Base-by-base conservation (phyloP, 2,113 vertebrate genomes). In the Pampusana beccarii region DNA sequence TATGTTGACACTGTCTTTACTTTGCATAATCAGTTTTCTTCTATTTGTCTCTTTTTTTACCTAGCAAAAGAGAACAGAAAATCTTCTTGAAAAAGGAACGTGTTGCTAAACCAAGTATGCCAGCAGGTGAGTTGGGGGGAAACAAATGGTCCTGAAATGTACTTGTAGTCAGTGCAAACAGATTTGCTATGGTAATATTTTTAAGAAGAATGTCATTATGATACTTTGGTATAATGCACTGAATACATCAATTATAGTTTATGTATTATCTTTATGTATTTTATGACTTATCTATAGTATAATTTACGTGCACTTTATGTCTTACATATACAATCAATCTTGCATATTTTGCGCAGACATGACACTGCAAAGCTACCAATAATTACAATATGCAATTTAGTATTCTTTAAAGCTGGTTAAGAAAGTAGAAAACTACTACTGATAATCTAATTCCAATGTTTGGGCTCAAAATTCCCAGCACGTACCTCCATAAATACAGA, bases 61-160 rank as follows among this genome's bases (percentile, higher is more conserved):
- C n/a, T 16, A 83, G 51, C 64, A 81, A 93, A 88, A 92, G 29
- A 80, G 46, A 90, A 87, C 69, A 91, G 86, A 90, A 90, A 95
- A 67, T 67, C 40, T 54, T 86, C 51, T 72, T 80, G 79, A 78
- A 93, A 92, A 89, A 66, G n/a, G 28, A 95, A 72, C 13, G 7
- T 9, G 5, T 51, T 42, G 60, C 64, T 88, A 80, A 80, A 54
- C 15, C 16, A 74, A 72, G 50, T 28, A 66, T 29, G 34, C 38
- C 11, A 4, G 70, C 73, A 89, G 72, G 64, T 93, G 60, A 95
- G 42, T 3, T 73, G 56, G 40, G 44, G 79, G 34, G 80, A 88
- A 82, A 74, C 2, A 6, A 93, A 60, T 57, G 26, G 44, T 33
- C 53, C 44, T 92, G 53, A 85, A 71, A 94, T 85, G 44, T 64